These are phyloP conservation scores for Clarias gariepinus DNA, from an alignment of 2,113 vertebrate genomes.

Conservation along the genomic window DNA sequence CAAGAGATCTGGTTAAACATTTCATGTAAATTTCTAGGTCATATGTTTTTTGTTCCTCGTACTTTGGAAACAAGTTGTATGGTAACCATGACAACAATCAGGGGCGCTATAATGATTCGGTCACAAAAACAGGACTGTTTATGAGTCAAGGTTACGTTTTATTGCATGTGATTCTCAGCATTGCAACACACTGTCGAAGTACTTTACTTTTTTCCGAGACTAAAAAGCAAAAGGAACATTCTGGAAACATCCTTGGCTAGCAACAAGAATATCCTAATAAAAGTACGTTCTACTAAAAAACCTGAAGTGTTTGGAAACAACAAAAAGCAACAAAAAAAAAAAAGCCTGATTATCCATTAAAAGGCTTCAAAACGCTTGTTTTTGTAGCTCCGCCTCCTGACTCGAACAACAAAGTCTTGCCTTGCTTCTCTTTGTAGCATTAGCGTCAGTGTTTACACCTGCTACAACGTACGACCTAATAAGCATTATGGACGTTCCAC, in stretches of 20 bases:
- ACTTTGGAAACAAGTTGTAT: not conserved
- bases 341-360: no score
- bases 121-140: not conserved
- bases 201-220: no score
- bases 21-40: no score
- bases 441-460: not conserved
- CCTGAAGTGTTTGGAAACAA: not conserved
- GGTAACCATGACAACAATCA: not conserved
- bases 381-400: not conserved
- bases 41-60: no score
- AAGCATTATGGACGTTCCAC: not conserved
- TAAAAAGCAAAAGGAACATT: no score
- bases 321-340: no score
- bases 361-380: no score
- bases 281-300: not conserved
- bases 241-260: not conserved
- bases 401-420: not conserved
- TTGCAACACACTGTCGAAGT: no score
- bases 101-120: not conserved
- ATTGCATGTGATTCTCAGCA: not conserved
- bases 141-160: not conserved
- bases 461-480: not conserved
- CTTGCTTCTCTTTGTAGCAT: not conserved
- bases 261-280: not conserved
- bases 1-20: not conserved